Evolutionary conservation across 2,888 invertebrate genomes (phyloP).

Genomic region (Drosophila algonquin): DNA sequence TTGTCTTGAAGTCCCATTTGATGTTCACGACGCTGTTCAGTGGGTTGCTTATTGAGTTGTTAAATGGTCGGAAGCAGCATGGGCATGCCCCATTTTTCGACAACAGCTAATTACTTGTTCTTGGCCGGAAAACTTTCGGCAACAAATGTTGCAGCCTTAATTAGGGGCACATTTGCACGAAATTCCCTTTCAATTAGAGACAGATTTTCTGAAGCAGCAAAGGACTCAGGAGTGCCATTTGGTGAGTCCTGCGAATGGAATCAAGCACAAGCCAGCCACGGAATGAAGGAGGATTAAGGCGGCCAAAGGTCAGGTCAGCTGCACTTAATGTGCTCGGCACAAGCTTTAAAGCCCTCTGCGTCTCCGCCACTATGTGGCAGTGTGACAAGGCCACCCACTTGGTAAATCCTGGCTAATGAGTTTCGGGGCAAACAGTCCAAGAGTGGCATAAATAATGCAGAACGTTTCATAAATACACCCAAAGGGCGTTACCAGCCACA

Average conservation of each 20-base stretch:
- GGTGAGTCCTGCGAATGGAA: slow-evolving; percentile 23
- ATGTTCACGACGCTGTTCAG: slow-evolving; percentile 11
- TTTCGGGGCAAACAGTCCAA: slow-evolving; percentile 6
- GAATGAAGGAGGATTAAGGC: slow-evolving; percentile 34
- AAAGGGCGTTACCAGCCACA: slow-evolving; percentile 6
- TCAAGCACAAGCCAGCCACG: slow-evolving; percentile 10
- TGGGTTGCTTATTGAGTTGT: slow-evolving; percentile 34
- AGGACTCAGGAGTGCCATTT: slow-evolving; percentile 1
- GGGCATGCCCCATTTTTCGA: slow-evolving; percentile 24
- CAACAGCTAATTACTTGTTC: slow-evolving; percentile 62
- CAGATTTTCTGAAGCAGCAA: slow-evolving; percentile 8
- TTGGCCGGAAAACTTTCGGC: slow-evolving; percentile 28
- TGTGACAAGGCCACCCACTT: neutral
- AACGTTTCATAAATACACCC: slow-evolving; percentile 64
- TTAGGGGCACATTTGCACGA: slow-evolving; percentile 52
- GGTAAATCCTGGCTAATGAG: slow-evolving; percentile 57
- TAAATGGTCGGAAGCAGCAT: slow-evolving; percentile 36
- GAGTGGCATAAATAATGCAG: slow-evolving; percentile 67
- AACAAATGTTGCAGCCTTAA: slow-evolving; percentile 55
- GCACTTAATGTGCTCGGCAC: slow-evolving; percentile 50
- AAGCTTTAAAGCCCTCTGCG: slow-evolving; percentile 24
- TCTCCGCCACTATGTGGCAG: neutral
- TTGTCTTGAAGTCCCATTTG: neutral
- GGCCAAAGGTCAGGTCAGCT: slow-evolving; percentile 50
- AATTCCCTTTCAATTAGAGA: slow-evolving; percentile 69